A percentile compares a stretch with the other conserved stretches of the same genome.
phyloP scores from a whole-genome alignment of 2,113 vertebrate genomes.

The Nannospalax galili region DNA sequence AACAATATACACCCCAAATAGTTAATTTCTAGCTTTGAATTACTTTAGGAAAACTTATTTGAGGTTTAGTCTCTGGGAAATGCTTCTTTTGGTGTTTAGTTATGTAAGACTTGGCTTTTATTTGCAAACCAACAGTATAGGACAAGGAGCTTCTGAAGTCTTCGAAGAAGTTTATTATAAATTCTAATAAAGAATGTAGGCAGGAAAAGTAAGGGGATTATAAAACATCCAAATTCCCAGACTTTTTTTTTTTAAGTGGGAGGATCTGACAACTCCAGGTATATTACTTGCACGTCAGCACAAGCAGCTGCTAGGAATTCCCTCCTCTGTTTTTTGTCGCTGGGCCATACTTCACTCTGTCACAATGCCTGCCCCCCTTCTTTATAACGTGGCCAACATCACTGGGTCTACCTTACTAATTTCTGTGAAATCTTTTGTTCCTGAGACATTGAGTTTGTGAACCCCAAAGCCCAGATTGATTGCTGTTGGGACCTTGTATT shows the following conservation, averaged over 20 bases:
- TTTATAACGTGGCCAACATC: neutral
- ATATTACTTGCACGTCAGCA: neutral
- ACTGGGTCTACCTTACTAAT: neutral
- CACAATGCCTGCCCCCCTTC: too few species aligned
- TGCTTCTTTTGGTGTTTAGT: neutral
- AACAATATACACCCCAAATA: neutral
- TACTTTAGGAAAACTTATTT: neutral
- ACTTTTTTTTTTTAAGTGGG: neutral
- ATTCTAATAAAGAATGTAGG: neutral
- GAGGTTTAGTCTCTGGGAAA: neutral
- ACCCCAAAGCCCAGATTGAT: neutral
- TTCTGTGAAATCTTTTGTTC: neutral
- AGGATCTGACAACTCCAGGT: neutral
- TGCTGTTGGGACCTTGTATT: neutral
- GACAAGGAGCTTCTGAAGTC: neutral
- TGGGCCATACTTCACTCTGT: neutral
- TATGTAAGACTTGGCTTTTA: conserved; percentile 25
- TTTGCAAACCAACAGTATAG: neutral
- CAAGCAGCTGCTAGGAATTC: neutral
- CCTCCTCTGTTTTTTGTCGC: neutral
- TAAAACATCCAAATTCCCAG: neutral
- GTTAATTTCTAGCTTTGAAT: conserved; percentile 26
- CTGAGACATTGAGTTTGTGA: neutral
- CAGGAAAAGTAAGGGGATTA: neutral
- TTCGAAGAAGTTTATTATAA: neutral